Conservation (phyloP, 2,888 invertebrate genomes). For the Erebia aethiops region DNA sequence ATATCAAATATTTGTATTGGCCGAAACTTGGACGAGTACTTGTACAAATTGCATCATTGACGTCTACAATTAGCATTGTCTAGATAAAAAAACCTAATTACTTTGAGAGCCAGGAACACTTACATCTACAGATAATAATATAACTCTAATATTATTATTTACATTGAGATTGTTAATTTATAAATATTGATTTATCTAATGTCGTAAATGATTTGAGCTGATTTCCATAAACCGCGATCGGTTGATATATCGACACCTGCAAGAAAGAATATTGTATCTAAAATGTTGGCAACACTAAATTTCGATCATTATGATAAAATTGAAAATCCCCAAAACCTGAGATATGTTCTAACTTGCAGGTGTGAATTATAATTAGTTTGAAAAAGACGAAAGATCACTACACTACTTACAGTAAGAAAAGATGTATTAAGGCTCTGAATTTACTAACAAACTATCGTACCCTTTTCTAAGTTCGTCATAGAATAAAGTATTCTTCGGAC, state of each 20-base stretch:
- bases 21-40: slow-evolving; percentile 69
- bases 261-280: too few relatives aligned
- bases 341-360: too few relatives aligned
- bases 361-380: slow-evolving; percentile 29
- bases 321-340: too few relatives aligned
- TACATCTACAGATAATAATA: slow-evolving; percentile 58
- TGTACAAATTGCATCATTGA: slow-evolving; percentile 67
- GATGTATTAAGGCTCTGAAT: slow-evolving; percentile 41
- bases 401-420: slow-evolving; percentile 47
- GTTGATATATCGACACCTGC: slow-evolving; percentile 12
- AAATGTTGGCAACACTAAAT: too few relatives aligned
- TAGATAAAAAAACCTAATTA: slow-evolving; percentile 74
- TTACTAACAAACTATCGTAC: slow-evolving; percentile 44
- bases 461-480: slow-evolving; percentile 47
- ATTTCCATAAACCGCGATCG: slow-evolving; percentile 46
- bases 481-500: slow-evolving; percentile 17
- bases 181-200: slow-evolving; percentile 78
- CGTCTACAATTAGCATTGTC: slow-evolving; percentile 62
- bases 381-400: slow-evolving; percentile 45
- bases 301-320: too few relatives aligned
- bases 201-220: slow-evolving; percentile 80
- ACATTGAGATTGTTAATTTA: slow-evolving; percentile 77
- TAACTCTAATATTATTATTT: slow-evolving; percentile 68
- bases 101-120: slow-evolving; percentile 83
- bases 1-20: slow-evolving; percentile 76